Base-by-base conservation (phyloP, 2,888 invertebrate genomes). In the Hirtodrosophila duncani region DNA sequence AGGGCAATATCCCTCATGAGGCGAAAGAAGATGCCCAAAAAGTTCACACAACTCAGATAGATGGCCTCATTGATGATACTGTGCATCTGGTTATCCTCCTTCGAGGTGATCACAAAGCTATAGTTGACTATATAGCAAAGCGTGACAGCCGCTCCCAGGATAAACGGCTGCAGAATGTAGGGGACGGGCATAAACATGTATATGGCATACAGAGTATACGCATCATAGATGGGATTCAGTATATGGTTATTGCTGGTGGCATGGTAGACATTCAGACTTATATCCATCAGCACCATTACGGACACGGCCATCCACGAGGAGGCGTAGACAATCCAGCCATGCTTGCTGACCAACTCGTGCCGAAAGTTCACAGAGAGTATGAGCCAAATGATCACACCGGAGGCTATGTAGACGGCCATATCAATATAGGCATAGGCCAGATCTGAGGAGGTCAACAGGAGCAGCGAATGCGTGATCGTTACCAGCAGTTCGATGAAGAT, bases 1-100 rank as follows among this genome's bases (percentile, higher is more conserved):
- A 95, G 93, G 10, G 94, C 93, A 31, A 97, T 92, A 87, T 97
- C 97, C 62, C 94, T 94, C 90, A 96, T 92, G 67, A 94, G 91
- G 43, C 95, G 91, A 85, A 95, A 95, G 88, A 94, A 96, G n/a
- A 95, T 88, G 2, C 97, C 97, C 85, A 96, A 89, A 8, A 92
- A 88, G 83, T 96, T 96, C 5, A 94, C 91, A 63, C 93, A 93
- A 9, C 91, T 45, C 38, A 86, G 38, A 34, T 85, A 86, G 13
- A 86, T 83, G 9, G 64, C 87, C 81, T 96, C 96, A 5, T 93
- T 91, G 29, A 90, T 82, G 46, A 86, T 78, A 56, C 85, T 88
- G 55, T 84, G 85, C 41, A 87, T 86, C 64, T 85, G 86, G 26
- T 87, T 80, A 27, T 67, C 55, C 8, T 81, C 61, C 45, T 75